A percentile compares a stretch with the other conserved stretches of the same genome.
Conservation (phyloP, 1,140 invertebrate species). For the Aphelinus certus region DNA sequence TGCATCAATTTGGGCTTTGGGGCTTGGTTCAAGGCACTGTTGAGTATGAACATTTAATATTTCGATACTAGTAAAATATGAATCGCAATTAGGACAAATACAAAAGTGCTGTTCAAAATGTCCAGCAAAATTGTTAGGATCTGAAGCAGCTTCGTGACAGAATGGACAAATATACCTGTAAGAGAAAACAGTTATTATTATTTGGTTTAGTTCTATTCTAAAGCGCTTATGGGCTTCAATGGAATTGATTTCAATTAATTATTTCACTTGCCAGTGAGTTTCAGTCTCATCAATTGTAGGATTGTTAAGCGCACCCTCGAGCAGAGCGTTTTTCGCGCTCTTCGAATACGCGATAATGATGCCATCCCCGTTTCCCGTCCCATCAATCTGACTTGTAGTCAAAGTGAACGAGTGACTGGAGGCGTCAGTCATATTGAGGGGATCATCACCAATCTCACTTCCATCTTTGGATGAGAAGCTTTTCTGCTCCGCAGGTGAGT, state of each 20-base stretch:
- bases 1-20: no score
- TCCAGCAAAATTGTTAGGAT: constrained; percentile 59
- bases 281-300: constrained; percentile 59
- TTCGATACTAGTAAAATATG: constrained; percentile 64
- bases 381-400: constrained; percentile 55
- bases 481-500: constrained; percentile 12
- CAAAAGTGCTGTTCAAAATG: constrained; percentile 69
- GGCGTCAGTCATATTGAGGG: constrained; percentile 35
- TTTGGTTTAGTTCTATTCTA: no score
- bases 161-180: constrained; percentile 62
- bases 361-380: constrained; percentile 42
- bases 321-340: constrained; percentile 51
- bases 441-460: constrained; percentile 41
- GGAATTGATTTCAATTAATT: background rate
- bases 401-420: constrained; percentile 44
- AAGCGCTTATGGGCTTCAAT: background rate
- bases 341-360: constrained; percentile 59
- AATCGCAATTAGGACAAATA: constrained; percentile 58
- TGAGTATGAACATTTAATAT: constrained; percentile 61
- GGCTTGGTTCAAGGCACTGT: constrained; percentile 45
- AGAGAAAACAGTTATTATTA: background rate
- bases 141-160: constrained; percentile 65
- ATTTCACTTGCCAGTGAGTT: constrained; percentile 55
- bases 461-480: constrained; percentile 28
- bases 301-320: constrained; percentile 56